Evolutionary conservation across 2,888 invertebrate genomes (phyloP).

Genomic region (Trisateles emortualis): DNA sequence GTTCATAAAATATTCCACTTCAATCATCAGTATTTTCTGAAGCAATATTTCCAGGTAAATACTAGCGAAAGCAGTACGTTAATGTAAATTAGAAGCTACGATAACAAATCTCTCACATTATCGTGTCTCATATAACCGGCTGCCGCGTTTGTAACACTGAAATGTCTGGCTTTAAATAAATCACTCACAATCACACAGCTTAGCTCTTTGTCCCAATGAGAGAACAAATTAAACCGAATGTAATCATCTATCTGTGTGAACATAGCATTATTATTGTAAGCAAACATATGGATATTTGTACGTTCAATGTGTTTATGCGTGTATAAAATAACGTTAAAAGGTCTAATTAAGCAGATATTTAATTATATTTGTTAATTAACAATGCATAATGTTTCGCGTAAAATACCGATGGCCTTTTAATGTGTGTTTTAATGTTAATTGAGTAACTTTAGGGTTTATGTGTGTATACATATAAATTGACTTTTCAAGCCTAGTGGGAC

Average conservation of each 20-base stretch:
- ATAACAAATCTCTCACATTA: slow-evolving; percentile 49
- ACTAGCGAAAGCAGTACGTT: not conserved
- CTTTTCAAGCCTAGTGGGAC: not conserved
- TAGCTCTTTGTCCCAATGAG: slow-evolving; percentile 46
- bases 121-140: slow-evolving; percentile 41
- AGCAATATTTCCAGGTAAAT: not conserved
- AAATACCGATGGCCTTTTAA: not conserved
- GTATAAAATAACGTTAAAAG: slow-evolving; percentile 1
- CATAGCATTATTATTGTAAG: not conserved
- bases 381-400: not conserved
- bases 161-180: slow-evolving; percentile 52
- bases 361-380: slow-evolving; percentile 4
- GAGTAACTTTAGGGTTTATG: not conserved
- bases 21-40: slow-evolving; percentile 3
- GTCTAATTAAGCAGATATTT: not conserved
- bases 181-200: slow-evolving; percentile 47
- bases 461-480: too few relatives aligned
- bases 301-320: not conserved
- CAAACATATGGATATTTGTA: not conserved
- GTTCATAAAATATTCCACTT: not conserved
- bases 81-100: slow-evolving; percentile 21
- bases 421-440: not conserved
- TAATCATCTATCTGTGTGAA: slow-evolving; percentile 38
- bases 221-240: slow-evolving; percentile 53
- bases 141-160: slow-evolving; percentile 35